Conservation (phyloP, 64 coral and sea anemone species). For the Montipora cactus region DNA sequence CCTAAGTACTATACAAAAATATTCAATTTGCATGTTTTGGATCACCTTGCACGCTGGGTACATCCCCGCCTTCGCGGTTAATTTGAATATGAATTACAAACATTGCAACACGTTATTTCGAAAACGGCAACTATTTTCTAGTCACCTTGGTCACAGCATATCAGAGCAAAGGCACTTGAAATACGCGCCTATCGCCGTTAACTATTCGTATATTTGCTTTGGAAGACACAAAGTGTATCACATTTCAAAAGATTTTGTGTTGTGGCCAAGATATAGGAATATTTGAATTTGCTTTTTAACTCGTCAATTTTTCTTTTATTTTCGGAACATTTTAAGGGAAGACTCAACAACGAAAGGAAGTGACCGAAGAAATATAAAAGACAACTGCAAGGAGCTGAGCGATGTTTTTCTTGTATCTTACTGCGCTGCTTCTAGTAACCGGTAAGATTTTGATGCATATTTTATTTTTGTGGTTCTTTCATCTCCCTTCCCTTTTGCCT, state of each 20-base stretch:
- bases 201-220: neutral
- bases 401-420: neutral
- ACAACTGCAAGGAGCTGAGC: neutral
- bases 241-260: neutral
- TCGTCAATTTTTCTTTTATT: neutral
- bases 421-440: neutral
- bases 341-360: neutral
- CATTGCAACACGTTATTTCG: neutral
- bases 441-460: slow-evolving; percentile 2
- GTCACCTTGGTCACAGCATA: slow-evolving; percentile 36
- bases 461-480: too few species aligned
- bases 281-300: neutral
- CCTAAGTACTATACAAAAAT: too few species aligned
- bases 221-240: neutral
- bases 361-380: neutral
- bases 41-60: slow-evolving; percentile 18
- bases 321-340: neutral
- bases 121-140: slow-evolving; percentile 8
- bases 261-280: neutral
- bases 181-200: neutral
- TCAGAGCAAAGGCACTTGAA: neutral
- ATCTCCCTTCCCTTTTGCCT: too few species aligned
- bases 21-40: neutral
- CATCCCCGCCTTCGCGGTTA: neutral
- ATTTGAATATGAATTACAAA: neutral